Base-by-base conservation (phyloP, 1,140 invertebrate species). In the Prorops nasuta region DNA sequence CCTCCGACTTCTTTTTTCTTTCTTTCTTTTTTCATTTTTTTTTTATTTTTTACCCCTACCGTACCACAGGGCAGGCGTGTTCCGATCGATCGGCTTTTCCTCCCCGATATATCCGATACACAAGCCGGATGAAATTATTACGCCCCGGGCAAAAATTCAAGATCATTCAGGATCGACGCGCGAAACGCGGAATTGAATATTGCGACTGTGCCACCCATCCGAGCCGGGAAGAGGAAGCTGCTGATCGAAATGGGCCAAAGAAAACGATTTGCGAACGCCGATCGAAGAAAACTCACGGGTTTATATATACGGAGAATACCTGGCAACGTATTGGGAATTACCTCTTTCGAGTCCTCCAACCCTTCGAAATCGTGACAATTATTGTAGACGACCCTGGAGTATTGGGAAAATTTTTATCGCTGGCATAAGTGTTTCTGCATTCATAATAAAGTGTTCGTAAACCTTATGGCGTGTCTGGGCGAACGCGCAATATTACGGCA, bases 1-100 rank as follows among this genome's bases (percentile, higher is more conserved):
- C 32, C 32, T 15, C 40, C 31, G 15, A 15, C 41, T 41, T 36
- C 21, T 36, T 47, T 28, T 14, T 37, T 19, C 44, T 37, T 15
- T 22, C 34, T 41, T 10, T 42, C 14, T 17, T 18, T 34, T 43
- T 28, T 28, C 24, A 10, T 6, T 10, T 28, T 10, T 28, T 28
- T 28, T 28, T 28, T 28, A 6, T 28, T 10, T 28, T 10, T 28
- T 10, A 28, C 24, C 24, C 24, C 24, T 10, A 28, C 24, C 24
- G n/a, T n/a, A n/a, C n/a, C 24, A 10, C 4, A 28, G 24, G 10
- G 24, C 24, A 10, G 10, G 24, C 4, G 24, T 6, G 24, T 28
- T 28, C 24, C 24, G 24, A 28, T 28, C 24, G 24, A 28, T 28
- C 24, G 24, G 24, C 10, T 28, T 28, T 10, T 28, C 24, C 24